Evolutionary conservation across 2,797 vertebrate genomes (phyloP), one percentile per base, ranked within the genome.

Genomic region (Rhabdophis nuchalis): DNA sequence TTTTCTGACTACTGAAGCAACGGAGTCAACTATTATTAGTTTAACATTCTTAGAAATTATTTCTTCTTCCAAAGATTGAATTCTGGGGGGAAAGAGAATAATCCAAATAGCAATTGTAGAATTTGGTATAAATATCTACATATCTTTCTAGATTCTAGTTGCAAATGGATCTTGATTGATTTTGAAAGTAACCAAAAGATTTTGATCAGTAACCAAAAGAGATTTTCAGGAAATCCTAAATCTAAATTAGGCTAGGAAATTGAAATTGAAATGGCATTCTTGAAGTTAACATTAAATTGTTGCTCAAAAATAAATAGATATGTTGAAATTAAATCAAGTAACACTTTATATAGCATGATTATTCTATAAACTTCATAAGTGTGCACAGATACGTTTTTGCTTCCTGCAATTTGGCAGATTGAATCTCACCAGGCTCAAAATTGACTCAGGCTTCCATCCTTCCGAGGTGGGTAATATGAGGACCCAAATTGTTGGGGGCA

Each of bases 1-100:
- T 92, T 98, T 98, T 95, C 98, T 97, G 90, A 98, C 97, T 93
- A 98, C 98, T 60, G 98, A 98, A 90, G 98, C 98, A 94, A 98
- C 92, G 14, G 98, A 98, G 91, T 98, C 98, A 94, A 98, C 95
- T 94, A 98, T 95, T 91, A 98, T 90, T 72, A 98, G 97, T 72
- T 98, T 98, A 41, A 98, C 97, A 77, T 96, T 96, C 91, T 97
- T 98, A 1, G 96, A 97, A 96, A 98, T 98, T 93, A 98, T 97
- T 96, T 98, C 97, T 97, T 98, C 98, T 95, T 98, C 98, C 95
- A 98, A 97, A 94, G 95, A 97, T 86, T 98, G 96, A 94, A 98
- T 96, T 93, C 98, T 98, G 60, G 41, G 91, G 89, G 89, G 13
- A 92, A 41, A 89, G 91, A 89, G 46, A 90, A 27, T 46, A 90